Evolutionary conservation across 23 tunicate species (phyloP).

Genomic region (Halocynthia roretzi): DNA sequence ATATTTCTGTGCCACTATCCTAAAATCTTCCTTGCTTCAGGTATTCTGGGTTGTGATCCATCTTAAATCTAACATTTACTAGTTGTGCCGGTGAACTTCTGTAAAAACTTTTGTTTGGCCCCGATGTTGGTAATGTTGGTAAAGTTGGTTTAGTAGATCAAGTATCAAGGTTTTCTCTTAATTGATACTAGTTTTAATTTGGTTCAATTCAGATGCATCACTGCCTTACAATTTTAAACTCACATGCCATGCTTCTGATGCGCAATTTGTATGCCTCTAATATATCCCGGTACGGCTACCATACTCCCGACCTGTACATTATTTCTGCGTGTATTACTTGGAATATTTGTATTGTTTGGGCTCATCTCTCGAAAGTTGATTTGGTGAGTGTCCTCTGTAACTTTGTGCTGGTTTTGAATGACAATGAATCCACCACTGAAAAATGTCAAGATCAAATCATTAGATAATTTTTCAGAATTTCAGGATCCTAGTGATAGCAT

Average conservation of each 20-base stretch:
- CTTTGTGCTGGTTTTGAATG: constrained; percentile 56
- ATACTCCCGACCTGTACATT: constrained; percentile 16
- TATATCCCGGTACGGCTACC: constrained; percentile 77
- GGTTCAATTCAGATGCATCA: too few relatives aligned
- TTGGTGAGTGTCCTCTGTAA: constrained; percentile 19
- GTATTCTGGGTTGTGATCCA: too few relatives aligned
- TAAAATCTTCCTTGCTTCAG: too few relatives aligned
- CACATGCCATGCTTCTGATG: constrained; percentile 67
- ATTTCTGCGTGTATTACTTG: background rate
- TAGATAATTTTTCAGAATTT: background rate
- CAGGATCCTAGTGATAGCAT: background rate
- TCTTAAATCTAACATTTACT: too few relatives aligned
- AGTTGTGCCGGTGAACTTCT: too few relatives aligned
- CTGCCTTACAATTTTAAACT: constrained; percentile 12
- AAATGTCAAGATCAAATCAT: background rate
- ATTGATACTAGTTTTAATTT: too few relatives aligned
- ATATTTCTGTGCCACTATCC: too few relatives aligned
- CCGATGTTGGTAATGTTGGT: too few relatives aligned
- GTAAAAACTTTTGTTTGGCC: too few relatives aligned
- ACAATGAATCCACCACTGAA: constrained; percentile 82
- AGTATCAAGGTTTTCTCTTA: too few relatives aligned
- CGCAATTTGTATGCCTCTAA: constrained; percentile 48
- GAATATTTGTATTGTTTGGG: constrained; percentile 1
- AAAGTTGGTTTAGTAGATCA: too few relatives aligned
- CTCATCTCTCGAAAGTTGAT: constrained; percentile 69